Evolutionary conservation across 1,140 invertebrate species (phyloP).

Genomic region (Eurosta solidaginis): DNA sequence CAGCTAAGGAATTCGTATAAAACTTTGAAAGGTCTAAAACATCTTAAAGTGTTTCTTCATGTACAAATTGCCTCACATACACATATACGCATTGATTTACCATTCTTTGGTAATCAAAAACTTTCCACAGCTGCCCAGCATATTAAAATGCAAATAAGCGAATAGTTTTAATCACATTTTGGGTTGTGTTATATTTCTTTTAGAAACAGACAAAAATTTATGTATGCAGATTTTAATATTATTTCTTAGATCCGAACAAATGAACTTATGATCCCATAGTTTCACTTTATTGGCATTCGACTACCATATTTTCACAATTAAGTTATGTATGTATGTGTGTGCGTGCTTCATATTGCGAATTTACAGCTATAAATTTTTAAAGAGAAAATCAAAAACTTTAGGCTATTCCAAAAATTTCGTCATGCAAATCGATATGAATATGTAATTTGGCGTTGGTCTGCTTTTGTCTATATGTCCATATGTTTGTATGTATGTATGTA

Average conservation of each 20-base stretch:
- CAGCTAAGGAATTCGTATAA: too few relatives aligned
- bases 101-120: neutral
- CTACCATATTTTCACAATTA: neutral
- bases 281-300: neutral
- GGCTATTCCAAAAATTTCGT: constrained; percentile 8
- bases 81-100: neutral
- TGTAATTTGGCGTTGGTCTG: constrained; percentile 26
- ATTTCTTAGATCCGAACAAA: neutral
- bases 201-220: neutral
- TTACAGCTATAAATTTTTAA: constrained; percentile 15
- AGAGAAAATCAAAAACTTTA: neutral
- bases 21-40: too few relatives aligned
- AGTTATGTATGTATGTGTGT: neutral
- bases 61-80: neutral
- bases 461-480: neutral
- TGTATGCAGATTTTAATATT: constrained; percentile 7
- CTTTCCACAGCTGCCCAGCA: neutral
- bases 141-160: neutral
- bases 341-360: neutral
- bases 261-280: constrained; percentile 22
- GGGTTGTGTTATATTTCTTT: neutral
- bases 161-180: neutral
- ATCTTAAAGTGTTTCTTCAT: too few relatives aligned
- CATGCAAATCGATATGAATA: constrained; percentile 28
- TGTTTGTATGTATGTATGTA: neutral